Evolutionary conservation across 2,888 invertebrate species (phyloP).

Genomic region (Rhamphomyia laevipes): DNA sequence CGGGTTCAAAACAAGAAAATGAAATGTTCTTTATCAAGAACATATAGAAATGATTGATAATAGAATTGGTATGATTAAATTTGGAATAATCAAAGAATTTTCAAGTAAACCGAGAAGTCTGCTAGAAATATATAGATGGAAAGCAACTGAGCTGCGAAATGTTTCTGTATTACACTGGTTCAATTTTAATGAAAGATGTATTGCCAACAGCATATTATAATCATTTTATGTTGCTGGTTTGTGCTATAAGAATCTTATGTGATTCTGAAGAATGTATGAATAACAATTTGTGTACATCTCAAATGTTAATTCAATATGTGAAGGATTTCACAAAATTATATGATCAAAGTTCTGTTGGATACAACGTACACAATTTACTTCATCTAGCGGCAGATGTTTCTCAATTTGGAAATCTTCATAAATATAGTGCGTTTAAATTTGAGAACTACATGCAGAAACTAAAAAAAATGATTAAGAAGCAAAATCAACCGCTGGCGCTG

Average conservation of each 20-base stretch:
- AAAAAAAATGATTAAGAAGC: neutral
- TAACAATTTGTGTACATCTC: too few species aligned
- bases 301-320: too few species aligned
- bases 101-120: neutral
- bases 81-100: neutral
- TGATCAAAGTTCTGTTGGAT: too few species aligned
- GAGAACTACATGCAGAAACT: neutral
- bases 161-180: conserved; percentile 1
- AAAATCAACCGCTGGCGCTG: neutral
- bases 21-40: too few species aligned
- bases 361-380: too few species aligned
- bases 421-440: conserved; percentile 13
- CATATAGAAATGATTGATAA: too few species aligned
- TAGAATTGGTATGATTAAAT: too few species aligned
- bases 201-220: conserved; percentile 8
- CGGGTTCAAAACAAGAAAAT: too few species aligned
- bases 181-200: neutral
- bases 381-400: too few species aligned
- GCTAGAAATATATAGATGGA: neutral
- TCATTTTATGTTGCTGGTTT: conserved; percentile 11
- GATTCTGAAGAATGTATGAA: too few species aligned
- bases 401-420: conserved; percentile 16
- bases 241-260: too few species aligned
- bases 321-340: too few species aligned
- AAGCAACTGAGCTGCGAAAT: conserved; percentile 12